Base-by-base conservation (phyloP, 2,888 invertebrate genomes). In the Drosophila recens region DNA sequence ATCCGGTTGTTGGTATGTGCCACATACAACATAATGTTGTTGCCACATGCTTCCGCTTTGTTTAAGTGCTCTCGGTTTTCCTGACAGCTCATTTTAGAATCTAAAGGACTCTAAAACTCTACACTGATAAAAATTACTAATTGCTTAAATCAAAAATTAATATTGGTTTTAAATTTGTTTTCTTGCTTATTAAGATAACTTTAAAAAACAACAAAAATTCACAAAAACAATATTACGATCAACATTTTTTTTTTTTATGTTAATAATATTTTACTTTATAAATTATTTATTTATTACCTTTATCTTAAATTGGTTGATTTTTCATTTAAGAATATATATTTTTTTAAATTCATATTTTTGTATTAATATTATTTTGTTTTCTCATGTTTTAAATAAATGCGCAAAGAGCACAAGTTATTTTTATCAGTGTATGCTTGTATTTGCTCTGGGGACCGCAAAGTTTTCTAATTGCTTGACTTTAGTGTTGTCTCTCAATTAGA, bases 381-480 rank as follows among this genome's bases (percentile, higher is more conserved):
- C n/a, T n/a, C n/a, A n/a, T 9, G 33, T 10, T 33, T 9, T 9
- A 33, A 27, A 27, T 5, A 27, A 27, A 27, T 20, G 5, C 27
- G 27, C 8, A 5, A 8, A 27, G n/a, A 36, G n/a, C 5, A 4
- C 0, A 5, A 13, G 2, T 34, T 34, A n/a, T 36, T 38, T 38
- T 38, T n/a, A n/a, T 38, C 38, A 38, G 38, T 38, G 38, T 38
- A 54, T 38, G 49, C 20, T 34, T 13, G 45, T 45, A 23, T 9
- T 10, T 45, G 27, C 43, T 30, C 45, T 57, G 40, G 57, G 54
- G 27, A 27, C 42, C 51, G 33, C 59, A 66, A 87, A 87, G 59
- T 87, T 80, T 83, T 80, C 69, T 80, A 80, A 87, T 80, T 87
- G 84, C 38, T 54, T 72, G 42, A 48, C 42, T 51, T 63, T 51